phyloP scores from a whole-genome alignment of 2,797 vertebrate species.

The Lagorchestes hirsutus region DNA sequence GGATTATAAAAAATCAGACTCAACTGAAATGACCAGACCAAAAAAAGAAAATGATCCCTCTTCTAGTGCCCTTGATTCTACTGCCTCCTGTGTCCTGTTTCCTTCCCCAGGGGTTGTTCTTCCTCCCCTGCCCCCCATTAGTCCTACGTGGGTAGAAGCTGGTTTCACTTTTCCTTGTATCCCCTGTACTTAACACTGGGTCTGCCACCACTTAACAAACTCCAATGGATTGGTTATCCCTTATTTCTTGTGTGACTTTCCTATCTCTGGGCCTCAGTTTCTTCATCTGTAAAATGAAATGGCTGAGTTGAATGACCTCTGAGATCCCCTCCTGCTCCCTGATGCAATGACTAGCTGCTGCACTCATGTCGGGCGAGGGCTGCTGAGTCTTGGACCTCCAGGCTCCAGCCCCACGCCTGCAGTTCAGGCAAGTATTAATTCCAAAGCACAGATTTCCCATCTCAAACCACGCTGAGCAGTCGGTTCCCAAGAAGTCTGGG shows the following conservation, averaged over 20 bases:
- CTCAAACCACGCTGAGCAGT: background rate
- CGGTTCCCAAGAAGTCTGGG: background rate
- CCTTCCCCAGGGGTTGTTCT: background rate
- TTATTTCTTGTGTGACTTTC: background rate
- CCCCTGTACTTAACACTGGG: background rate
- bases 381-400: background rate
- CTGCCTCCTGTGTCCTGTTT: background rate
- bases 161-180: background rate
- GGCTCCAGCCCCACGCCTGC: background rate
- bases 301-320: background rate
- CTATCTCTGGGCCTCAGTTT: background rate
- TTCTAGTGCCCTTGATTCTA: background rate
- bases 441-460: background rate
- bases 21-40: background rate
- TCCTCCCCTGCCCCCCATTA: background rate
- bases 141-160: background rate
- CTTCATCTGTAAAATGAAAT: background rate
- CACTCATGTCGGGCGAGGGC: rapidly evolving
- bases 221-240: too few relatives aligned
- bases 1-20: too few relatives aligned
- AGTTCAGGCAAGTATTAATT: background rate
- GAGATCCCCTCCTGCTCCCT: background rate
- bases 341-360: background rate
- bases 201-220: background rate
- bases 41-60: background rate